Percentiles rank a stretch among this genome's conserved stretches.
Conservation (phyloP, 2,888 invertebrate species). For the Eretmocerus hayati region DNA sequence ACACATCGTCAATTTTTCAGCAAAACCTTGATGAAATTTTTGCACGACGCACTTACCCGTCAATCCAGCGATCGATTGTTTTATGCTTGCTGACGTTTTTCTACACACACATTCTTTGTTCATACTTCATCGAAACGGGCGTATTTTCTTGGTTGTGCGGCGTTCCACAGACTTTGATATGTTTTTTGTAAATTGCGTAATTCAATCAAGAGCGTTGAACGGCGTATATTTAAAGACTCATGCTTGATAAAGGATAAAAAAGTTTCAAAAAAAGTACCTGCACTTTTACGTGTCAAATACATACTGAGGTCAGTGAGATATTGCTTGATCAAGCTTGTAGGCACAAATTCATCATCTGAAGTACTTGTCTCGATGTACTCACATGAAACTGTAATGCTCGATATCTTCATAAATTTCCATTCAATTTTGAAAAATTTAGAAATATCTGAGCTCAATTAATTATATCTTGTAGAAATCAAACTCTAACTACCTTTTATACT, state of each 20-base stretch:
- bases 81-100: neutral
- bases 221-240: conserved; percentile 17
- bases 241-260: conserved; percentile 1
- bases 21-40: conserved; percentile 4
- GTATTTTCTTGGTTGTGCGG: conserved; percentile 20
- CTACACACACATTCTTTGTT: too few relatives aligned
- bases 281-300: conserved; percentile 10
- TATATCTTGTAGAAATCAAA: too few relatives aligned
- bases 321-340: too few relatives aligned
- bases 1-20: too few relatives aligned
- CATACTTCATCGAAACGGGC: neutral
- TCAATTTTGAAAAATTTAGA: too few relatives aligned
- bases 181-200: conserved; percentile 10
- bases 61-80: conserved; percentile 9
- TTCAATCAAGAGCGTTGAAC: conserved; percentile 14
- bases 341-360: too few relatives aligned
- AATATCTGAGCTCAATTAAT: too few relatives aligned
- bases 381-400: too few relatives aligned
- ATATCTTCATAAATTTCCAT: too few relatives aligned
- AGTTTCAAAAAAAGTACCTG: neutral
- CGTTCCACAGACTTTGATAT: conserved; percentile 16
- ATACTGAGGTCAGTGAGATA: too few relatives aligned
- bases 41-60: conserved; percentile 13
- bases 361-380: too few relatives aligned
- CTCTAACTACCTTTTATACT: too few relatives aligned